A percentile compares a stretch with the other conserved stretches of the same genome.
These are phyloP conservation scores for Ectobius pallidus DNA, from an alignment of 2,888 invertebrate genomes.

Conservation along the genomic window DNA sequence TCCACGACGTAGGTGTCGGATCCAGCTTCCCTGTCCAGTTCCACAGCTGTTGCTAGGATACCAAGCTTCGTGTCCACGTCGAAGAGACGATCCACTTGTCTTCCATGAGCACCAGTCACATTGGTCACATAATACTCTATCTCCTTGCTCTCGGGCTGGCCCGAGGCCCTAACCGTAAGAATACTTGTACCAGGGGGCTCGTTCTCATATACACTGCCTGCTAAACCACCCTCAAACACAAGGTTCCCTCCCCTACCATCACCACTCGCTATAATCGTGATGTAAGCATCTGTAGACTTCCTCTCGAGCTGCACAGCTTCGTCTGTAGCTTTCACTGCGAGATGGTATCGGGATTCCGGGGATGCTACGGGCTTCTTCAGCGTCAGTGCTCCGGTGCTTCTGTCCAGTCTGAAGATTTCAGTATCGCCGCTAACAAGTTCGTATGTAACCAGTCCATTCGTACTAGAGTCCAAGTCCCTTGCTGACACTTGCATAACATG, in stretches of 20 bases:
- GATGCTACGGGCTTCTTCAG: conserved; percentile 64
- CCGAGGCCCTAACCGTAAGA: conserved; percentile 69
- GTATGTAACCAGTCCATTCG: conserved; percentile 91
- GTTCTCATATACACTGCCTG: conserved; percentile 87
- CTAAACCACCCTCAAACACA: conserved; percentile 65
- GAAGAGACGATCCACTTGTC: conserved; percentile 86
- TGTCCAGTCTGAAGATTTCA: conserved; percentile 80
- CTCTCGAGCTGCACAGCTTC: conserved; percentile 89
- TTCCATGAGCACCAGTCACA: conserved; percentile 63
- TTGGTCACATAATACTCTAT: conserved; percentile 89
- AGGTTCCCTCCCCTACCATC: conserved; percentile 55
- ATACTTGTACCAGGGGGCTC: conserved; percentile 87
- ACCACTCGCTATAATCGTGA: conserved; percentile 78
- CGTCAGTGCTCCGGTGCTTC: conserved; percentile 77
- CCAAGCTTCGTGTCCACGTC: conserved; percentile 90
- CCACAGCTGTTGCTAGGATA: conserved; percentile 82
- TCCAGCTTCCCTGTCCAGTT: conserved; percentile 83
- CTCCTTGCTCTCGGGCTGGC: conserved; percentile 59
- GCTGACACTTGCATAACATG: conserved; percentile 82
- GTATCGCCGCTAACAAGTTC: conserved; percentile 76
- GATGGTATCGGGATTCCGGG: conserved; percentile 65
- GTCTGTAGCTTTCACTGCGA: conserved; percentile 88
- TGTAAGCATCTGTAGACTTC: conserved; percentile 84
- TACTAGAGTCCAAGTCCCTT: conserved; percentile 86
- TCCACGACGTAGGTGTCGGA: conserved; percentile 83